Evolutionary conservation across 30 jellyfish, hydroid and myxozoan genomes (phyloP).

Genomic region (Aurelia aurita complex sp. Pacific): DNA sequence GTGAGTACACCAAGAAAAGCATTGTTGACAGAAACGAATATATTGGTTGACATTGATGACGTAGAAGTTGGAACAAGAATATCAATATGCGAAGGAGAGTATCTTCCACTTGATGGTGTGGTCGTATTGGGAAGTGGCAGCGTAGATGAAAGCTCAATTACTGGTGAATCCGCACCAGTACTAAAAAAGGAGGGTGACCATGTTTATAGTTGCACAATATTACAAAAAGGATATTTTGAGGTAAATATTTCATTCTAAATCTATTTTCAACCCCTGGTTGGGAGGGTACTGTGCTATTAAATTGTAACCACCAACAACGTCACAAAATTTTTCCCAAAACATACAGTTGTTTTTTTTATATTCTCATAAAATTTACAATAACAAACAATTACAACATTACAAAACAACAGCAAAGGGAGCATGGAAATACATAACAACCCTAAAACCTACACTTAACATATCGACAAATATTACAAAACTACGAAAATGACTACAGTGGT

Average conservation of each 20-base stretch:
- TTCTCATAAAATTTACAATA: no score
- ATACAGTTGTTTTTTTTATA: no score
- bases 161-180: conserved; percentile 82
- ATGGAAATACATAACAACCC: no score
- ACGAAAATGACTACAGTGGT: no score
- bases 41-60: conserved; percentile 24
- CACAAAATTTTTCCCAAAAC: no score
- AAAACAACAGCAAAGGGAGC: no score
- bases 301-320: no score
- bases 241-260: neutral
- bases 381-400: no score
- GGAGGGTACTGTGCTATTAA: no score
- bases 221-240: conserved; percentile 70
- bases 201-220: conserved; percentile 70
- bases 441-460: no score
- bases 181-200: conserved; percentile 20
- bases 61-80: conserved; percentile 60
- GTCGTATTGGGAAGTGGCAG: conserved; percentile 62
- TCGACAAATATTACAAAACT: no score
- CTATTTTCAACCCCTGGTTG: neutral
- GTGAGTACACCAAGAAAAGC: conserved; percentile 43
- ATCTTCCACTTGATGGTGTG: conserved; percentile 72
- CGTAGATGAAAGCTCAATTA: conserved; percentile 72
- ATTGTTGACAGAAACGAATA: conserved; percentile 31
- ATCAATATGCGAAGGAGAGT: conserved; percentile 72